phyloP scores from a whole-genome alignment of 1,140 invertebrate genomes.

The Lordiphosa collinella region DNA sequence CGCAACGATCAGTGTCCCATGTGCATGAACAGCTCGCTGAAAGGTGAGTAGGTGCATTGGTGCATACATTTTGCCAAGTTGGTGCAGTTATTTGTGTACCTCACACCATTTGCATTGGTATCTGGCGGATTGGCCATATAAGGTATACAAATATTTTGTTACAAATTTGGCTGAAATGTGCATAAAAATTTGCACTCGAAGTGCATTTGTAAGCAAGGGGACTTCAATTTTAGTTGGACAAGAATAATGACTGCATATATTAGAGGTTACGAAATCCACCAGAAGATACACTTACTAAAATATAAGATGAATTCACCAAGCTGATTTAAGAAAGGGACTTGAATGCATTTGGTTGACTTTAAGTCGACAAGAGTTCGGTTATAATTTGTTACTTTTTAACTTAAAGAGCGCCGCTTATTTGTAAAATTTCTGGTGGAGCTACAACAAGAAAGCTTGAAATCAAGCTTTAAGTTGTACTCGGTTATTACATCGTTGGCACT shows the following conservation, averaged over 20 bases:
- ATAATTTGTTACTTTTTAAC: too few relatives aligned
- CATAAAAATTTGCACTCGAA: slow-evolving; percentile 30
- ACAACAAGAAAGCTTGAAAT: too few relatives aligned
- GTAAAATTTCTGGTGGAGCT: too few relatives aligned
- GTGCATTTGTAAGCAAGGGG: not conserved
- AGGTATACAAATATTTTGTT: slow-evolving; percentile 54
- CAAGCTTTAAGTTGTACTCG: too few relatives aligned
- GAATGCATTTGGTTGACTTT: too few relatives aligned
- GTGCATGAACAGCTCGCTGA: slow-evolving; percentile 82
- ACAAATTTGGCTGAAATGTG: slow-evolving; percentile 38
- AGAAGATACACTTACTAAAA: too few relatives aligned
- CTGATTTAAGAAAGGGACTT: too few relatives aligned
- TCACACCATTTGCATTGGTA: slow-evolving; percentile 18
- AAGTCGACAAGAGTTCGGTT: too few relatives aligned
- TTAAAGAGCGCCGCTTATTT: too few relatives aligned
- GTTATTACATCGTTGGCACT: too few relatives aligned
- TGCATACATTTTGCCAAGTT: not conserved
- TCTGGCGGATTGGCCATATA: slow-evolving; percentile 52
- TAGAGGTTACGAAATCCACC: slow-evolving; percentile 4
- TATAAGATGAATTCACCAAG: too few relatives aligned
- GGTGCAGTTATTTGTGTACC: slow-evolving; percentile 9
- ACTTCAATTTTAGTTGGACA: too few relatives aligned
- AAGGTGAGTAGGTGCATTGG: slow-evolving; percentile 52
- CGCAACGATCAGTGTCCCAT: slow-evolving; percentile 94
- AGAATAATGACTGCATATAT: slow-evolving; percentile 6